Evolutionary conservation across 2,888 invertebrate genomes (phyloP), one percentile per base, ranked within the genome.

Genomic region (Ochlodes sylvanus): DNA sequence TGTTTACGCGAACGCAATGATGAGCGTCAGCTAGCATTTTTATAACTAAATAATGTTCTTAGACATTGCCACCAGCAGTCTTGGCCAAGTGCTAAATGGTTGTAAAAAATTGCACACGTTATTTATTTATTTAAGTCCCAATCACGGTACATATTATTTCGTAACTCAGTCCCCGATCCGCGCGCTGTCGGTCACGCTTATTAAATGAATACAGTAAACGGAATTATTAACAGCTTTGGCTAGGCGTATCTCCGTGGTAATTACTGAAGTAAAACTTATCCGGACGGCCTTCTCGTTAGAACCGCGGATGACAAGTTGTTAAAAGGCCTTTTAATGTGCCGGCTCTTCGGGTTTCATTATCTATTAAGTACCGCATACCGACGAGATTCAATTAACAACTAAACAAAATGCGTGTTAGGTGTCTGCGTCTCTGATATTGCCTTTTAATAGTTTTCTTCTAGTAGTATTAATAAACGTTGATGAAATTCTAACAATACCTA

Each of bases 291-390:
- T 10, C 63, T 63, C 54, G 63, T 63, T 63, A 57, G 42, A 21
- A 57, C n/a, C 21, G 38, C 57, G 38, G 19, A 65, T 65, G 64
- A 57, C 64, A 65, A 50, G 57, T 21, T 57, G 64, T 57, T 65
- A 57, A 65, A 65, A 57, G 54, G 50, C 19, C 32, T 65, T 65
- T 65, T 65, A 65, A 65, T 57, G 27, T 38, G 57, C 17, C 50
- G 64, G 38, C 56, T 34, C 55, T 42, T 63, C 21, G 15, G 55
- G 44, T 63, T 63, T 44, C 55, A 55, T 41, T 63, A 63, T 63
- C 63, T 62, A 34, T 34, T 56, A 64, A 64, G 47, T 64, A 57
- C 64, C 64, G 64, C 44, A 57, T 55, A 63, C 6, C 41, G 27
- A 63, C 54, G 63, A 55, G 55, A 12, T 21, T 21, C 38, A 27